Evolutionary conservation across 64 coral and sea anemone species (phyloP).

Genomic region (Montipora capricornis): DNA sequence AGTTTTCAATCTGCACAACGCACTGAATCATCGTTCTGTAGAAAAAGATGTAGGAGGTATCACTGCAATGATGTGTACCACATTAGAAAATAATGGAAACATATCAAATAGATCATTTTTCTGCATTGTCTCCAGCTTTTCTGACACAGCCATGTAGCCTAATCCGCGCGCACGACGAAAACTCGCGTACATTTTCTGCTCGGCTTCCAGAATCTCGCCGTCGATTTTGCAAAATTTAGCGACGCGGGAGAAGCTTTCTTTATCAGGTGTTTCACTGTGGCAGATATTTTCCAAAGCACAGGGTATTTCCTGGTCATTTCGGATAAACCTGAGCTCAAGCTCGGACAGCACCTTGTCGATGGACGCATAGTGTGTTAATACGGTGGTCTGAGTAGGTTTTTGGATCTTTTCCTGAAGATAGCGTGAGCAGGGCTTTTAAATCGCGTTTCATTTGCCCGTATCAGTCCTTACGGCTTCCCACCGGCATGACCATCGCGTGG

Average conservation of each 20-base stretch:
- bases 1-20: constrained; percentile 43
- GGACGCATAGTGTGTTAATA: no score
- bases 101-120: constrained; percentile 57
- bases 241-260: constrained; percentile 32
- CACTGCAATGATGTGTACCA: constrained; percentile 53
- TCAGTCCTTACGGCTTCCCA: no score
- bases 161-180: neutral
- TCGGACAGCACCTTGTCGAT: no score
- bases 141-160: constrained; percentile 25
- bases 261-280: neutral
- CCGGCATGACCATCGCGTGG: no score
- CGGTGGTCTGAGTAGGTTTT: no score
- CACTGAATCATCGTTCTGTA: constrained; percentile 41
- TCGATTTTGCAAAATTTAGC: constrained; percentile 23
- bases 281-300: no score
- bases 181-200: constrained; percentile 7
- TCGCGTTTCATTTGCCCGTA: no score
- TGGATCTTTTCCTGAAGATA: no score
- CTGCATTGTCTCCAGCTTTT: constrained; percentile 34
- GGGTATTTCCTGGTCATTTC: no score
- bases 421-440: no score
- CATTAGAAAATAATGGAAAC: constrained; percentile 24
- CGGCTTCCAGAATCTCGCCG: neutral
- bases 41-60: constrained; percentile 42
- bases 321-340: no score